Percentiles rank a stretch among this genome's conserved stretches.
Evolutionary conservation across 2,888 invertebrate species (phyloP).

Genomic region (Lepidocyrtoides sp.): DNA sequence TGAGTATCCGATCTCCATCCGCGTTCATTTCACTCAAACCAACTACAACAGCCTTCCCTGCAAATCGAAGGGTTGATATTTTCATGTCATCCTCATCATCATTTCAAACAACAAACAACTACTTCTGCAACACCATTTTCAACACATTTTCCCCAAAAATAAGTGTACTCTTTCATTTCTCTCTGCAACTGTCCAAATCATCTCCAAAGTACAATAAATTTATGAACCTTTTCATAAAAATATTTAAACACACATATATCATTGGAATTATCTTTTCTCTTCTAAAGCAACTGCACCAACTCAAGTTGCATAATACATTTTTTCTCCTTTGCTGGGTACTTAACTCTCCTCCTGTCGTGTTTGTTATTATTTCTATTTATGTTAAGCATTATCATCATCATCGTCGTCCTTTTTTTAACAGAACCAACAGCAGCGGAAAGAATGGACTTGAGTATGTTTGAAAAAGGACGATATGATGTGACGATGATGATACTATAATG

Average conservation of each 20-base stretch:
- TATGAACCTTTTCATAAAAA: slow-evolving; percentile 32
- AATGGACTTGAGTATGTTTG: slow-evolving; percentile 45
- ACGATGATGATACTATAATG: slow-evolving; percentile 54
- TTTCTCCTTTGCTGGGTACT: neutral
- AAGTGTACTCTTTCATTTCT: slow-evolving; percentile 36
- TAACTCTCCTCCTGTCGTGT: slow-evolving; percentile 13
- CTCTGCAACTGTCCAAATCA: slow-evolving; percentile 55
- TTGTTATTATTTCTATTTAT: slow-evolving; percentile 37
- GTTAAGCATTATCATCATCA: neutral
- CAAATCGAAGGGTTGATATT: slow-evolving; percentile 8
- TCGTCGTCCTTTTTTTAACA: neutral
- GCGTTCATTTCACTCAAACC: neutral
- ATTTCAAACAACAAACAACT: neutral
- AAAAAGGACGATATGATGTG: neutral
- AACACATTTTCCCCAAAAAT: slow-evolving; percentile 50
- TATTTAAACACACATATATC: slow-evolving; percentile 24
- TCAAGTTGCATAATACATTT: slow-evolving; percentile 23
- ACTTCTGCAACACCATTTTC: slow-evolving; percentile 18
- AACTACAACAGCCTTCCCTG: too few relatives aligned
- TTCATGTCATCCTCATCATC: slow-evolving; percentile 8
- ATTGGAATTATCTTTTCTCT: neutral
- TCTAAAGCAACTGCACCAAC: neutral
- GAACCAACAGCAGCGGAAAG: slow-evolving; percentile 21
- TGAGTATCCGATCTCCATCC: neutral
- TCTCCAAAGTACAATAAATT: slow-evolving; percentile 50